Evolutionary conservation across 1,140 invertebrate genomes (phyloP).

Genomic region (Drosophila saltans): DNA sequence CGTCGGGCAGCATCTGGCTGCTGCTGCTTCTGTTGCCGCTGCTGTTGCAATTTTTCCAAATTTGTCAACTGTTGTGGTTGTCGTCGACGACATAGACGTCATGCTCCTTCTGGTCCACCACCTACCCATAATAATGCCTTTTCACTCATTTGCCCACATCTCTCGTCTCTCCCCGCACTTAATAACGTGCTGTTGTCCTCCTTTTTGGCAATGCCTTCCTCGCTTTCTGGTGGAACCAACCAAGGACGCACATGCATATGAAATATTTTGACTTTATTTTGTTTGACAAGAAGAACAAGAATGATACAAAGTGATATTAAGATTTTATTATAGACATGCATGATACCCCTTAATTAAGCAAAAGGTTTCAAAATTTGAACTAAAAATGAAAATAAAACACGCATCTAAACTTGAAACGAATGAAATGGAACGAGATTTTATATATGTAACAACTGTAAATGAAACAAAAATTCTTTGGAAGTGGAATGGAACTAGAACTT

Average conservation of each 20-base stretch:
- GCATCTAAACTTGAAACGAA: not conserved
- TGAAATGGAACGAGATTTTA: no score
- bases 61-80: conserved; percentile 67
- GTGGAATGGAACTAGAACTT: no score
- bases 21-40: conserved; percentile 54
- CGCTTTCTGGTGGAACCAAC: conserved; percentile 23
- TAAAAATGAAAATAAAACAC: no score
- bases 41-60: conserved; percentile 71
- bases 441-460: no score
- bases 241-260: conserved; percentile 57
- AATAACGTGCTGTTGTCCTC: conserved; percentile 3
- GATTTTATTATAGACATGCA: not conserved
- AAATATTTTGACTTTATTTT: conserved; percentile 64
- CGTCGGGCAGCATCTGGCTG: conserved; percentile 39
- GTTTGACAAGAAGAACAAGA: conserved; percentile 22
- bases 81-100: conserved; percentile 7
- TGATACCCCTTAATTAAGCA: not conserved
- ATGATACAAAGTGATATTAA: not conserved
- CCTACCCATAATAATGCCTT: not conserved
- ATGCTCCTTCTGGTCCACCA: not conserved
- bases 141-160: not conserved
- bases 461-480: no score
- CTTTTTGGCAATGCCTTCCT: not conserved
- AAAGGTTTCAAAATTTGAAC: no score
- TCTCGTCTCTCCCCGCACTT: not conserved